Base-by-base conservation (phyloP, 2,113 vertebrate species). In the Phylloscopus trochilus region DNA sequence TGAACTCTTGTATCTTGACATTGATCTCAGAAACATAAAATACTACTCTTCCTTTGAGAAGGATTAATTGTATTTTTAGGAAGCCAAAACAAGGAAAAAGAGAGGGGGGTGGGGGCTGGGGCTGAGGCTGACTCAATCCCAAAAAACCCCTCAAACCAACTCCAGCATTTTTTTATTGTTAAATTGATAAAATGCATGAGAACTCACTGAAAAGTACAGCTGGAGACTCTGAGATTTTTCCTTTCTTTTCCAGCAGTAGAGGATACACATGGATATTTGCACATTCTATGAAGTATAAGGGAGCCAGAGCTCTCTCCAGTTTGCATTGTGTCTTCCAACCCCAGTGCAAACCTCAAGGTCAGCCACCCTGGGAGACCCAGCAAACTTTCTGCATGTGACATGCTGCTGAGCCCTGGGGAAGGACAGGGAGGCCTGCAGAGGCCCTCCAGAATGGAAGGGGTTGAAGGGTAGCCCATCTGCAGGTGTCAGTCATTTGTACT, bases 71-170 rank as follows among this genome's bases (percentile, higher is more conserved):
- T 13, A 23, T 43, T 75, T 91, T 76, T 74, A 80, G 33, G 44
- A 87, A 78, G 68, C 15, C 23, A 88, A 82, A 69, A 67, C 7
- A 69, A 37, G 7, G 33, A 64, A 91, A 85, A 94, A n/a, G 6
- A 44, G 31, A n/a, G 10, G 3, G 9, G 8, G 4, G 1, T 18
- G 2, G 9, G 8, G 4, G 1, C 22, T 27, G 26, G 12, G 6
- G 14, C 17, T 35, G 28, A 27, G 59, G 37, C 23, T 9, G 2
- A 41, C 16, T 21, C 24, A n/a, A 60, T 17, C 2, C 24, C 33
- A 26, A 6, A 11, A 58, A 81, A 79, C 11, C 6, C 0, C 11
- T 64, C 31, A 79, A 90, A 56, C 43, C 41, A 82, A 46, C 47
- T 53, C 20, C 22, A 52, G 44, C 15, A 58, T 43, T 74, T 44